phyloP scores from a whole-genome alignment of 2,113 vertebrate species.

The Manacus vitellinus region DNA sequence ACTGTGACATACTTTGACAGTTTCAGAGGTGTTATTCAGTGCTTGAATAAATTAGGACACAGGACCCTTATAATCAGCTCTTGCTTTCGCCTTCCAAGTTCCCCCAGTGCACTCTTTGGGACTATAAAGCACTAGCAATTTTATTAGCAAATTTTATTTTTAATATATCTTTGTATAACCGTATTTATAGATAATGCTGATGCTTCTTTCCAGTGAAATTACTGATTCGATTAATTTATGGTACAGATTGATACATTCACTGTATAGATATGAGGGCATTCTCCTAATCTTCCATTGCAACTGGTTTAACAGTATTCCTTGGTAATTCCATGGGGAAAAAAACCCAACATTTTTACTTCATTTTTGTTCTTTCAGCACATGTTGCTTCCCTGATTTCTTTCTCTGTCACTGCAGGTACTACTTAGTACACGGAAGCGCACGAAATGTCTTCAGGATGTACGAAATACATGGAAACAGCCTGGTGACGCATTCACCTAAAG shows the following conservation, averaged over 20 bases:
- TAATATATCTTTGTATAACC: background rate
- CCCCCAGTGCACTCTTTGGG: background rate
- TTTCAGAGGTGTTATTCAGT: background rate
- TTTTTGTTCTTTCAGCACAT: background rate
- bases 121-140: background rate
- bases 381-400: background rate
- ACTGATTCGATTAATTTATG: background rate
- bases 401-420: background rate
- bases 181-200: background rate
- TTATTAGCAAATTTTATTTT: background rate
- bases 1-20: background rate
- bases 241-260: background rate
- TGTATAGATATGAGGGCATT: background rate
- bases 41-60: background rate
- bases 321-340: background rate
- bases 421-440: fast-evolving
- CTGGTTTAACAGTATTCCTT: background rate
- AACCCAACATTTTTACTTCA: background rate
- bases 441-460: fast-evolving
- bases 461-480: fast-evolving
- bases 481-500: fast-evolving
- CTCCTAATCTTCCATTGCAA: background rate
- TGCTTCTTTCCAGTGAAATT: background rate
- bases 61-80: background rate
- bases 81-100: background rate